These are phyloP conservation scores for Epizoanthus stellaris DNA, from an alignment of 92 coral and sea anemone species.

Conservation along the genomic window DNA sequence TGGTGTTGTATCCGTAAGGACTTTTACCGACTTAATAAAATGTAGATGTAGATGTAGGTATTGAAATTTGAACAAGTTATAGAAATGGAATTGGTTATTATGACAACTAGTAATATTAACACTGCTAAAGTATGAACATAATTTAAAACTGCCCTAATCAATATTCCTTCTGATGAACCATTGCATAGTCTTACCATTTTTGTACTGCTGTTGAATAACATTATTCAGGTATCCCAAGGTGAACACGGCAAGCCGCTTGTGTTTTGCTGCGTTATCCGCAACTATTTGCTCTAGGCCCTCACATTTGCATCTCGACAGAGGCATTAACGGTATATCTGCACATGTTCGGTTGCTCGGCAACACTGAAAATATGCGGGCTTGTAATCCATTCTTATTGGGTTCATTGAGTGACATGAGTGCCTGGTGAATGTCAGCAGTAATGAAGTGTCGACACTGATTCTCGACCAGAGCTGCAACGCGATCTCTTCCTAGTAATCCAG, in stretches of 20 bases:
- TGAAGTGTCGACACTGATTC: constrained; percentile 74
- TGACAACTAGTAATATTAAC: too few relatives aligned
- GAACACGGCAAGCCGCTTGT: constrained; percentile 52
- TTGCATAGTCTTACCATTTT: constrained; percentile 54
- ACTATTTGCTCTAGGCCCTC: constrained; percentile 66
- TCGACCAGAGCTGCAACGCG: constrained; percentile 73
- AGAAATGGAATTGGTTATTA: too few relatives aligned
- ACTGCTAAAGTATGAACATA: too few relatives aligned
- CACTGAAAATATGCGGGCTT: constrained; percentile 63
- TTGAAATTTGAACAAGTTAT: too few relatives aligned
- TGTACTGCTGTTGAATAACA: constrained; percentile 52
- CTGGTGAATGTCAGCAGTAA: constrained; percentile 71
- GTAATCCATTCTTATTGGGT: constrained; percentile 44
- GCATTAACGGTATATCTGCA: constrained; percentile 74
- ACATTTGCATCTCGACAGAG: constrained; percentile 77
- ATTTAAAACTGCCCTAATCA: too few relatives aligned
- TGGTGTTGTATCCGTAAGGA: too few relatives aligned
- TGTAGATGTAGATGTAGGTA: too few relatives aligned
- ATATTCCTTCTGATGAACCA: too few relatives aligned
- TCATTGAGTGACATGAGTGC: constrained; percentile 76
- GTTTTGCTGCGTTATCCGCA: constrained; percentile 21
- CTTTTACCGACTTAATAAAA: too few relatives aligned
- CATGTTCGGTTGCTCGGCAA: constrained; percentile 80
- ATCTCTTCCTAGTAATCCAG: constrained; percentile 59
- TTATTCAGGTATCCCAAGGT: constrained; percentile 50